Percentiles rank a stretch among this genome's conserved stretches.
Conservation (phyloP, 2,113 vertebrate species). For the Perca schrenkii region DNA sequence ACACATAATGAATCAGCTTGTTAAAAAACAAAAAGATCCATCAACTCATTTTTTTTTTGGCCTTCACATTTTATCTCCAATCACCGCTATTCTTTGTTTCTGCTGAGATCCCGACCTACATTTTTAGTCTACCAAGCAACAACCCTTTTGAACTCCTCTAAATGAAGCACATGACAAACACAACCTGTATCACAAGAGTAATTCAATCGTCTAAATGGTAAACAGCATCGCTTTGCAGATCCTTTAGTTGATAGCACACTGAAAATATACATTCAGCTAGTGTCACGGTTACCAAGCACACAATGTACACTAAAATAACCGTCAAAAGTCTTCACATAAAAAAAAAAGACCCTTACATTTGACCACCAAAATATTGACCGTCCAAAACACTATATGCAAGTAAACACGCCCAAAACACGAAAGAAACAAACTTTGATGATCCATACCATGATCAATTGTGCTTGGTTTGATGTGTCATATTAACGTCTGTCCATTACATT, state of each 20-base stretch:
- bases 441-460: neutral
- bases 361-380: neutral
- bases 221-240: constrained; percentile 31
- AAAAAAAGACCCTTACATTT: constrained; percentile 2
- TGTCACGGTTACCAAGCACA: constrained; percentile 43
- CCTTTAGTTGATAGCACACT: constrained; percentile 47
- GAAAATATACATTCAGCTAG: constrained; percentile 70
- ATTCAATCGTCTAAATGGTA: constrained; percentile 18
- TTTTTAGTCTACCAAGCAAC: constrained; percentile 7
- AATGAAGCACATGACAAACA: constrained; percentile 39
- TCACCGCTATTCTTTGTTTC: neutral
- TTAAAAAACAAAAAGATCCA: constrained; percentile 28
- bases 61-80: constrained; percentile 19
- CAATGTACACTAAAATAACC: constrained; percentile 13
- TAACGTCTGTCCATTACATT: constrained; percentile 59
- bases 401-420: neutral
- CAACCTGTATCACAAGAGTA: constrained; percentile 25
- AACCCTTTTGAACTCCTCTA: constrained; percentile 7
- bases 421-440: constrained; percentile 10
- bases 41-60: constrained; percentile 36
- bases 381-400: constrained; percentile 13
- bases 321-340: constrained; percentile 20
- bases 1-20: constrained; percentile 25
- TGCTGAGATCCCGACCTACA: constrained; percentile 7
- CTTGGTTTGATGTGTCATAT: constrained; percentile 50